Evolutionary conservation across 2,797 vertebrate species (phyloP).

Genomic region (Characodon lateralis): DNA sequence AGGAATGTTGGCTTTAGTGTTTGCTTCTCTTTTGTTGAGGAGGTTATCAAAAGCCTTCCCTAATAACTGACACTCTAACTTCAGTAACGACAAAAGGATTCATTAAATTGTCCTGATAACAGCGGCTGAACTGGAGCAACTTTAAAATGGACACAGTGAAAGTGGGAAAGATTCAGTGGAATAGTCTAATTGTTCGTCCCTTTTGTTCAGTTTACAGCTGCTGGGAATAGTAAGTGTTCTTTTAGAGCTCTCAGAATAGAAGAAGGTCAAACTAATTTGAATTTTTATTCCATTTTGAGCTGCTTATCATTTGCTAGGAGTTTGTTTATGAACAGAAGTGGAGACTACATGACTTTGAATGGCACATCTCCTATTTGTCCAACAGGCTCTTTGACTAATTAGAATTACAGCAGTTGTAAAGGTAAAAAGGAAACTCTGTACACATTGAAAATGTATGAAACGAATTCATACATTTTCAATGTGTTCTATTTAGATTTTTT

Average conservation of each 20-base stretch:
- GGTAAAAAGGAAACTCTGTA: slow-evolving; percentile 43
- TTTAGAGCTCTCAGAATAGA: too few species aligned
- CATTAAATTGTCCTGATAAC: slow-evolving; percentile 67
- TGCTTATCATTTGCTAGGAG: slow-evolving; percentile 9
- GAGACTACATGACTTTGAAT: slow-evolving; percentile 37
- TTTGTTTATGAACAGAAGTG: slow-evolving; percentile 29
- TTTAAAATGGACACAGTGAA: slow-evolving; percentile 47
- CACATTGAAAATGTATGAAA: too few species aligned
- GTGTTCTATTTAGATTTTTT: not conserved
- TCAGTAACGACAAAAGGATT: slow-evolving; percentile 59
- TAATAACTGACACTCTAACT: slow-evolving; percentile 44
- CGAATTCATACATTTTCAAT: not conserved
- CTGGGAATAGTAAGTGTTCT: slow-evolving; percentile 1
- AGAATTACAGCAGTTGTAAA: slow-evolving; percentile 62
- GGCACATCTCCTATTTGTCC: slow-evolving; percentile 35
- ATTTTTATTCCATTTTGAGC: slow-evolving; percentile 9
- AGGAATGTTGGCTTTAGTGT: slow-evolving; percentile 48
- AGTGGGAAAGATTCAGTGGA: slow-evolving; percentile 7
- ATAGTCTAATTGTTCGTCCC: slow-evolving; percentile 14
- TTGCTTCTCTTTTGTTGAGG: slow-evolving; percentile 30
- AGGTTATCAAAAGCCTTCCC: slow-evolving; percentile 52
- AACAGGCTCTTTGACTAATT: slow-evolving; percentile 63
- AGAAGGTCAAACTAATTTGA: not conserved
- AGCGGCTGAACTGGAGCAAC: slow-evolving; percentile 49
- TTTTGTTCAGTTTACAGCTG: slow-evolving; percentile 13